phyloP scores from a whole-genome alignment of 2,797 vertebrate genomes.

The Bovichtus diacanthus region DNA sequence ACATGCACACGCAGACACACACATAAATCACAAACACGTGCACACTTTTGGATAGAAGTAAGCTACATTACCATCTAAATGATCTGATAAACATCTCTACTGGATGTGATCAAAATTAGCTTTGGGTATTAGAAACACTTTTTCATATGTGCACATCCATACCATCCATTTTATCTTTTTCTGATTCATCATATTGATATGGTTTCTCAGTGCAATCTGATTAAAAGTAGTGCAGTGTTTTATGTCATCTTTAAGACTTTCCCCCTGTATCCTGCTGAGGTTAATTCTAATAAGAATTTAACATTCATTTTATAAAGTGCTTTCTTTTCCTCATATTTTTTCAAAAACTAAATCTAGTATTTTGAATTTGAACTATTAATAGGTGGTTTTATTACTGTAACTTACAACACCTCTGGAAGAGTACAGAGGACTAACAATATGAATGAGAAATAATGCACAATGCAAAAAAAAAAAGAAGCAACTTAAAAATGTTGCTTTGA shows the following conservation, averaged over 20 bases:
- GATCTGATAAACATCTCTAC: constrained; percentile 51
- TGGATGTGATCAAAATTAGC: constrained; percentile 47
- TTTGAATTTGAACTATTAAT: constrained; percentile 17
- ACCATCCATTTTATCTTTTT: constrained; percentile 25
- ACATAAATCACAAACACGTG: constrained; percentile 21
- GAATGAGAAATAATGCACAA: not conserved
- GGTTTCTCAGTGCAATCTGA: constrained; percentile 66
- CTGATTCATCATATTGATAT: constrained; percentile 27
- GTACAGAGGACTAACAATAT: constrained; percentile 4
- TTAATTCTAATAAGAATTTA: constrained; percentile 27
- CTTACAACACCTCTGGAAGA: constrained; percentile 3
- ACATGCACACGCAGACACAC: constrained; percentile 30
- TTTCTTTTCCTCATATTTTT: constrained; percentile 39
- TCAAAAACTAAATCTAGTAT: constrained; percentile 23
- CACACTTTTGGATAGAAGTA: constrained; percentile 52
- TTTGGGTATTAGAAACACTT: constrained; percentile 43
- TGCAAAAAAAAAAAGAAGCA: constrained; percentile 7
- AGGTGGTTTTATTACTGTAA: constrained; percentile 9
- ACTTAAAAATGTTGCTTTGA: constrained; percentile 13
- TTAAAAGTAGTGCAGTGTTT: constrained; percentile 68
- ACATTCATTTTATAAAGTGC: constrained; percentile 73
- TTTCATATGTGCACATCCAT: constrained; percentile 27
- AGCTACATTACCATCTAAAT: constrained; percentile 39
- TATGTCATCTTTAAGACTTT: constrained; percentile 37
- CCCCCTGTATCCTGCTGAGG: constrained; percentile 11